A percentile compares a stretch with the other conserved stretches of the same genome.
Conservation (phyloP, 2,797 vertebrate genomes). For the Peromyscus nudipes region DNA sequence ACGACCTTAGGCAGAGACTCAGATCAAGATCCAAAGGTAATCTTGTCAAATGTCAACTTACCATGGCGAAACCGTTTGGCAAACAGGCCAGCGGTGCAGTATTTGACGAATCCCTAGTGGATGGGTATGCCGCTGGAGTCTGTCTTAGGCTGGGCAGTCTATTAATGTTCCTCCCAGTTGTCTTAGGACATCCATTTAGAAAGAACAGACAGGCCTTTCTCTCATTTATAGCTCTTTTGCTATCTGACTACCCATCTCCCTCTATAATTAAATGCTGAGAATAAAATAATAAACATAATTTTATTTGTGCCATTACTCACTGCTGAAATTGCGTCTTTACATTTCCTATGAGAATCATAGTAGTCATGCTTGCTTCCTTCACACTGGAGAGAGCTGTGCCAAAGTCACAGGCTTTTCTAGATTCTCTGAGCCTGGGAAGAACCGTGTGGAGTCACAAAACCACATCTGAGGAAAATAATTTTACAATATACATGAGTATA, state of each 20-base stretch:
- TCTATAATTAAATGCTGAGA: constrained; percentile 71
- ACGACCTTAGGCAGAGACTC: constrained; percentile 86
- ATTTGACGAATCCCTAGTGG: constrained; percentile 84
- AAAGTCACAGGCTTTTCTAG: constrained; percentile 14
- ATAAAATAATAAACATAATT: constrained; percentile 82
- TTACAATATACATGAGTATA: constrained; percentile 1
- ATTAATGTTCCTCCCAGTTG: constrained; percentile 73
- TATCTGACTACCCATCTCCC: constrained; percentile 78
- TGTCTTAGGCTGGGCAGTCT: constrained; percentile 76
- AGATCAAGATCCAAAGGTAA: constrained; percentile 88
- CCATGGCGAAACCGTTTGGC: constrained; percentile 86
- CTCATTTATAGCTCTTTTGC: constrained; percentile 74
- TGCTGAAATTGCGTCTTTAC: constrained; percentile 74
- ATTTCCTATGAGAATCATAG: constrained; percentile 68
- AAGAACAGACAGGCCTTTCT: constrained; percentile 66
- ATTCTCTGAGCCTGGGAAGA: neutral
- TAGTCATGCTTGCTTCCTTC: constrained; percentile 5
- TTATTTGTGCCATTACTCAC: constrained; percentile 75
- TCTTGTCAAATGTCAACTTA: constrained; percentile 89
- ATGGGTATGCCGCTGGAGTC: constrained; percentile 76
- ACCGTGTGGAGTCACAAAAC: neutral
- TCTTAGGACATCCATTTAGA: constrained; percentile 80
- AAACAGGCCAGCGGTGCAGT: constrained; percentile 86
- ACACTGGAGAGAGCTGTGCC: neutral
- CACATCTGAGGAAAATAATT: constrained; percentile 34